Evolutionary conservation across 2,888 invertebrate genomes (phyloP), one percentile per base, ranked within the genome.

Genomic region (Biston betularia): DNA sequence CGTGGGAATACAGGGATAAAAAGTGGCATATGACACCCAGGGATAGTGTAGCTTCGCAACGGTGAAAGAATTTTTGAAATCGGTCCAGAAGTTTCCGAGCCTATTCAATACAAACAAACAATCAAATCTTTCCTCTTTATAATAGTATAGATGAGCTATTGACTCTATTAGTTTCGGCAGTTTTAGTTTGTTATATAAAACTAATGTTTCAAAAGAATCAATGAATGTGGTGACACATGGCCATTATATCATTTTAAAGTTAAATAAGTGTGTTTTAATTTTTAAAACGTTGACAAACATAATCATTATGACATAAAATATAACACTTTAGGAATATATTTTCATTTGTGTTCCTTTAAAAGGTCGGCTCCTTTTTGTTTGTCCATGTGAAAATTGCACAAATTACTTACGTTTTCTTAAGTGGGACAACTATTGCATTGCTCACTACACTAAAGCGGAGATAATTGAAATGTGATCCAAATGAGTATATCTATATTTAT

Each of bases 171-270:
- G 12, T 12, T 1, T 34, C 33, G 49, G 49, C 11, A 11, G 0
- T 34, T 33, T 14, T 45, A 45, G 6, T 6, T 45, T 45, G 4
- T n/a, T 34, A 6, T 7, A 50, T 3, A 8, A 12, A 34, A 50
- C 0, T 34, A 9, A 38, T 7, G 50, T 3, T 24, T 24, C 24
- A 3, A 34, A n/a, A 45, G 4, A 35, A 45, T 14, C 33, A 34
- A 14, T 46, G 45, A 56, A 45, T 56, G 56, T 65, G 59, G 58
- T 58, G 64, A 59, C 14, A 56, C 63, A 44, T 42, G 40, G 49
- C 58, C 58, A 12, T 49, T 3, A 58, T 49, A 58, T 24, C 49
- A 58, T 33, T 40, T 58, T 58, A 61, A 45, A 45, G 33, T 44
- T 54, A 54, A 52, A 58, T 48, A 48, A 50, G 35, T 52, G 44